Base-by-base conservation (phyloP, 2,113 vertebrate species). In the Microtus richardsoni region DNA sequence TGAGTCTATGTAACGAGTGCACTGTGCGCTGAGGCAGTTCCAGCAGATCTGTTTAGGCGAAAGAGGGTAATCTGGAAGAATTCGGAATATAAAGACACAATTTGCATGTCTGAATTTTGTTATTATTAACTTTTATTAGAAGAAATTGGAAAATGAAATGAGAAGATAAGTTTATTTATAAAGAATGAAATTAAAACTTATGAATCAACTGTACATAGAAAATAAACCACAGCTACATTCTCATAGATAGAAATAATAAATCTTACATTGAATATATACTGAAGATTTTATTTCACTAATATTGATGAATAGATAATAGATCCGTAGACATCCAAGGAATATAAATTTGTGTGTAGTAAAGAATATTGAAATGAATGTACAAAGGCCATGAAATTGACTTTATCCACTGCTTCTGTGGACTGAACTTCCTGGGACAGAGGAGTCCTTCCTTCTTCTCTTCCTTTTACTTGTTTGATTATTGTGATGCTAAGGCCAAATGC, bases 121-220 rank as follows among this genome's bases (percentile, higher is more conserved):
- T 93, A 78, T 83, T 89, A 13, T 94, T 87, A 95, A 87, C 5
- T 44, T 80, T 92, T 93, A 17, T 89, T 91, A 62, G 88, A 92
- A 93, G 86, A 14, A 79, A 62, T 58, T 17, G 14, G 47, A 83
- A 77, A 96, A 62, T 85, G 26, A 85, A 91, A 52, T 77, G 26
- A 93, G 41, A 91, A 86, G n/a, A 93, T 39, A 84, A 84, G 28
- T 70, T 89, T 83, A 26, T 47, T 58, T 90, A 80, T 89, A 77
- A 91, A 93, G 91, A 88, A 58, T 91, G 58, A 91, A 96, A 68
- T 58, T 30, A 91, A 90, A 90, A 47, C 52, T 70, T 75, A 13
- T 19, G 8, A 82, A 12, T 91, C 73, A 95, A 64, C 66, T 66
- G 66, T 44, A 47, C 33, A 68, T 49, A 39, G 30, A 47, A 5